These are phyloP conservation scores for Bombylius major DNA, from an alignment of 2,888 invertebrate genomes.

Conservation along the genomic window DNA sequence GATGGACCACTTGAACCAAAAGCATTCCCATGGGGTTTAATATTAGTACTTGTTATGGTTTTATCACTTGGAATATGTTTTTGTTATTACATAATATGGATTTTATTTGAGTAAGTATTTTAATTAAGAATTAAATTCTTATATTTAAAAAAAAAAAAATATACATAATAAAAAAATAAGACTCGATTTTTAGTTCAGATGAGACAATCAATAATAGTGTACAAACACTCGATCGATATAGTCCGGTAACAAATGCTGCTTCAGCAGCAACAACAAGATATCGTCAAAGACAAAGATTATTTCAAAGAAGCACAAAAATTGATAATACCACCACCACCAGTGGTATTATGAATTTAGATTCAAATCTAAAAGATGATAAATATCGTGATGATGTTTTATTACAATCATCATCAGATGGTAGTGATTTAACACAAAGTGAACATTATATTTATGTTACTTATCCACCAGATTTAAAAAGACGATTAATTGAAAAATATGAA, in stretches of 20 bases:
- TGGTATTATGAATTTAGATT: neutral
- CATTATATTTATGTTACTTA: conserved; percentile 81
- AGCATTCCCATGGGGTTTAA: conserved; percentile 68
- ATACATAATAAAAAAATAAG: neutral
- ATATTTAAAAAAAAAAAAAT: too few species aligned
- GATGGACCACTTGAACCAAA: conserved; percentile 61
- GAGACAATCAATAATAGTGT: conserved; percentile 1
- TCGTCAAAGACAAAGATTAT: conserved; percentile 3
- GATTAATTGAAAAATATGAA: conserved; percentile 65
- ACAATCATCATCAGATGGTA: conserved; percentile 16
- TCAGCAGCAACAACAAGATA: neutral
- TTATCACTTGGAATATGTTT: conserved; percentile 72
- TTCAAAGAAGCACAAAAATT: neutral
- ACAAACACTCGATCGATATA: neutral
- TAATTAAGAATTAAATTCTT: neutral
- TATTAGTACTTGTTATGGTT: conserved; percentile 65
- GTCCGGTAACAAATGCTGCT: too few species aligned
- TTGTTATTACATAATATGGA: conserved; percentile 88
- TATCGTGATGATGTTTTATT: neutral
- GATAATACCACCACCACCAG: neutral
- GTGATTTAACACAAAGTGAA: conserved; percentile 50
- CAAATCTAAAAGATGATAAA: neutral
- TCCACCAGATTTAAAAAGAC: conserved; percentile 72
- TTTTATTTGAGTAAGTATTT: conserved; percentile 73
- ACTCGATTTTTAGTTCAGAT: conserved; percentile 8